Percentiles rank a stretch among this genome's conserved stretches.
phyloP scores from a whole-genome alignment of 92 coral and sea anemone species.

The Phenganax subtilis region DNA sequence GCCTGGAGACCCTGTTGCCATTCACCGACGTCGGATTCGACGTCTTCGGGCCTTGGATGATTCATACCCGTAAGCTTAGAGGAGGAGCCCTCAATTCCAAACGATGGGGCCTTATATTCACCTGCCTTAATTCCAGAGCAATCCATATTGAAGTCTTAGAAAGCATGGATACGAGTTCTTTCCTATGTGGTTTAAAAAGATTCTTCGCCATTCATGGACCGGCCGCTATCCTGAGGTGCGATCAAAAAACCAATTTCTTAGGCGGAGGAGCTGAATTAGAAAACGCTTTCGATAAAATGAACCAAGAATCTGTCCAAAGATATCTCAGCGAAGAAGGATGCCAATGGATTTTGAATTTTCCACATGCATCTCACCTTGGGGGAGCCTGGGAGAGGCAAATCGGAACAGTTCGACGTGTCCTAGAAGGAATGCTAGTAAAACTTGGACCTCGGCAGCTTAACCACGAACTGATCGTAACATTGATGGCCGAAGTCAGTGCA shows the following conservation, averaged over 20 bases:
- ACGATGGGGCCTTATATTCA: constrained; percentile 46
- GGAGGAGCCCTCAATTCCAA: constrained; percentile 34
- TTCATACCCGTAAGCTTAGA: constrained; percentile 23
- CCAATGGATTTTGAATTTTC: neutral
- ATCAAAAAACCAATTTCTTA: neutral
- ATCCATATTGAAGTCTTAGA: constrained; percentile 33
- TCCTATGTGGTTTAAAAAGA: constrained; percentile 11
- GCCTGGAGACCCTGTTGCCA: constrained; percentile 35
- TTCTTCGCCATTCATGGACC: neutral
- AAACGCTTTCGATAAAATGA: neutral
- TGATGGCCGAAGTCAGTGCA: constrained; percentile 27
- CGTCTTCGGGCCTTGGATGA: constrained; percentile 41
- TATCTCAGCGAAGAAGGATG: neutral
- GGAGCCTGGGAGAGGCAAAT: constrained; percentile 22
- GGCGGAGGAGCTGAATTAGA: neutral
- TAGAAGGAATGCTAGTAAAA: constrained; percentile 21
- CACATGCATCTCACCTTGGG: neutral
- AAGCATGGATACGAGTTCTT: constrained; percentile 39
- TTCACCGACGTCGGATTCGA: constrained; percentile 45
- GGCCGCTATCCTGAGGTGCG: neutral
- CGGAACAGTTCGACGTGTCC: constrained; percentile 7
- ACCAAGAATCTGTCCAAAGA: neutral
- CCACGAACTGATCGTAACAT: constrained; percentile 19
- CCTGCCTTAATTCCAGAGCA: constrained; percentile 23
- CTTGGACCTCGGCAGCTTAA: constrained; percentile 15